Base-by-base conservation (phyloP, 92 coral and sea anemone genomes). In the Palythoa grandis region DNA sequence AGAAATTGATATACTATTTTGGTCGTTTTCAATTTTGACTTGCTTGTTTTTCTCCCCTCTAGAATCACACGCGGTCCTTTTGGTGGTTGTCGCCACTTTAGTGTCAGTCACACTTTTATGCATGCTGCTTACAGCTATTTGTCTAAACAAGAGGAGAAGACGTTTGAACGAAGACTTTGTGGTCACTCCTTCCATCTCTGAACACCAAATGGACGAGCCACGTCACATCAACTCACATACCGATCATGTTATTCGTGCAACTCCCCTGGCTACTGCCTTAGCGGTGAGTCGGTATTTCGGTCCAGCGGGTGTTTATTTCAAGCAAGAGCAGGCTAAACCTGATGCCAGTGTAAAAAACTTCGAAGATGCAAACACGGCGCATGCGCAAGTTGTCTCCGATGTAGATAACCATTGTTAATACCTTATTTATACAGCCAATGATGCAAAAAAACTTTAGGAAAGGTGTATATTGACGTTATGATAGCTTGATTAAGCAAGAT, bases 71-170 rank as follows among this genome's bases (percentile, higher is more conserved):
- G 60, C 75, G 52, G 74, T 66, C 12, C 74, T 80, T 23, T 70
- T 80, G 16, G 85, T 80, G 85, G 48, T 80, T 14, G 85, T 80
- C 15, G 85, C 85, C 20, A 66, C 85, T 8, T 48, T 80, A 17
- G 85, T 80, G 6, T 80, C 85, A 1, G 74, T 35, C 3, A 80
- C 74, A 4, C 74, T 80, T 66, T 17, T 80, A 20, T 80, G 75
- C 63, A 80, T 80, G 8, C 75, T 80, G 5, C 40, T 80, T 12
- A 80, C 85, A 8, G 85, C 85, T 5, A 65, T 80, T 70, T 66
- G 43, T 47, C 73, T 80, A 22, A 80, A 66, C 39, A 80, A 80
- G 39, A 66, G 85, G 48, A 65, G 85, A 24, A 13, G 75, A 48
- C 85, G 74, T 23, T 15, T 52, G 13, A 52, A 66, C 53, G 74